These are phyloP conservation scores for Eupeodes luniger DNA, from an alignment of 2,888 invertebrate genomes.

Conservation along the genomic window DNA sequence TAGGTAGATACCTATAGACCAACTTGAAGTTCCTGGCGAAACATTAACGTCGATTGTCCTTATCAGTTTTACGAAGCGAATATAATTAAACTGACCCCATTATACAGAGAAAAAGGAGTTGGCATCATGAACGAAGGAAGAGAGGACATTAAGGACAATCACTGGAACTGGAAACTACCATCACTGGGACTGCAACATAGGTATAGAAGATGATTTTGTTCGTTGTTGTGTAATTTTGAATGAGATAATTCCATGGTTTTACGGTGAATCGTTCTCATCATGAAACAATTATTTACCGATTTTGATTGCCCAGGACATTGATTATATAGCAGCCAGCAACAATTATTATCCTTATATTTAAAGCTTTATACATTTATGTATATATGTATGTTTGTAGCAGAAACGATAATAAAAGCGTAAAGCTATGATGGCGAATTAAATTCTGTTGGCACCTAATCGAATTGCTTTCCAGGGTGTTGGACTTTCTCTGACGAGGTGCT, in stretches of 20 bases:
- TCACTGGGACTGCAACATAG: too few species aligned
- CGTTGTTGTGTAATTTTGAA: constrained; percentile 49
- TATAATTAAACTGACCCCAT: constrained; percentile 59
- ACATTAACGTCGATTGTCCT: constrained; percentile 23
- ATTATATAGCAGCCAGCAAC: constrained; percentile 17
- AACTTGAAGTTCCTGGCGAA: background rate
- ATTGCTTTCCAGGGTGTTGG: constrained; percentile 66
- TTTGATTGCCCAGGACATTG: constrained; percentile 53
- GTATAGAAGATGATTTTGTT: constrained; percentile 36
- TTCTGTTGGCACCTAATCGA: constrained; percentile 72
- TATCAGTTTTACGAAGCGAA: constrained; percentile 37
- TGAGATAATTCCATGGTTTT: constrained; percentile 26
- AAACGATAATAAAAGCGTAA: background rate
- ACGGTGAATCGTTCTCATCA: constrained; percentile 33
- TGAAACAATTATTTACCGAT: constrained; percentile 63
- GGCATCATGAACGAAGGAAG: background rate
- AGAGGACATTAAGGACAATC: constrained; percentile 38
- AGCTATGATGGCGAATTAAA: constrained; percentile 28
- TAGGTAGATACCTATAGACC: background rate
- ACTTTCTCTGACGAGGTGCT: constrained; percentile 61
- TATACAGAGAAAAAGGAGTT: background rate
- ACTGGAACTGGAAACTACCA: background rate
- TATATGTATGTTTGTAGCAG: too few species aligned
- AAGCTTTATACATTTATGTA: background rate
- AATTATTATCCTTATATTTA: background rate